Conservation (phyloP, 2,797 vertebrate genomes). For the Carcharodon carcharias region DNA sequence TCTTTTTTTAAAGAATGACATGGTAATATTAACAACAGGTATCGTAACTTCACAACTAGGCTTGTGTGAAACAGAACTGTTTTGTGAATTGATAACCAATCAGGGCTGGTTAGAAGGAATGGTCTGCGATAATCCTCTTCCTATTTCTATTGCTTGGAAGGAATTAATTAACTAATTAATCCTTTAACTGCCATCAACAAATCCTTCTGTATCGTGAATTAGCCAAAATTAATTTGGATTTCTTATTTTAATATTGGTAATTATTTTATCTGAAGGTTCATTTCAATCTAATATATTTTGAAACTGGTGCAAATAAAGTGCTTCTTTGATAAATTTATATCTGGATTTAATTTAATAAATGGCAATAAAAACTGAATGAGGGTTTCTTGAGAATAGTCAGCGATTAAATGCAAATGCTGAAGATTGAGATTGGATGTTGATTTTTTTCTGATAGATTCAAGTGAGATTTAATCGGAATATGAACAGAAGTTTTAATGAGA, state of each 20-base stretch:
- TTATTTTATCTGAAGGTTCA: background rate
- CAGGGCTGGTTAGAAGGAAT: background rate
- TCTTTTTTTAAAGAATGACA: background rate
- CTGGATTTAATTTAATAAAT: background rate
- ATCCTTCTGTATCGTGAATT: background rate
- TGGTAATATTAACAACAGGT: background rate
- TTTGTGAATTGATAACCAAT: background rate
- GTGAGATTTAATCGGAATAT: background rate
- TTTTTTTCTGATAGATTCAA: background rate
- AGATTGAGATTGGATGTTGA: background rate
- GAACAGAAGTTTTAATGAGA: background rate
- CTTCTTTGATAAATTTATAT: background rate
- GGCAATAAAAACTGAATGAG: background rate
- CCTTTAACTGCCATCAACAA: background rate
- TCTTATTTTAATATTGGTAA: background rate
- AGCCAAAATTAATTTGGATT: background rate
- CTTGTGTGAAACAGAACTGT: conserved; percentile 7
- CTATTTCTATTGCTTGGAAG: background rate
- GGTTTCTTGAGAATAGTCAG: background rate
- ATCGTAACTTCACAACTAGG: background rate
- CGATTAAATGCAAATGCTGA: background rate
- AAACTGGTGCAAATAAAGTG: background rate
- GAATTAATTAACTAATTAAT: background rate
- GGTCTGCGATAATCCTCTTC: background rate
- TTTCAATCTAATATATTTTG: background rate